These are phyloP conservation scores for Bellardia pandia DNA, from an alignment of 2,888 invertebrate species.

Conservation along the genomic window DNA sequence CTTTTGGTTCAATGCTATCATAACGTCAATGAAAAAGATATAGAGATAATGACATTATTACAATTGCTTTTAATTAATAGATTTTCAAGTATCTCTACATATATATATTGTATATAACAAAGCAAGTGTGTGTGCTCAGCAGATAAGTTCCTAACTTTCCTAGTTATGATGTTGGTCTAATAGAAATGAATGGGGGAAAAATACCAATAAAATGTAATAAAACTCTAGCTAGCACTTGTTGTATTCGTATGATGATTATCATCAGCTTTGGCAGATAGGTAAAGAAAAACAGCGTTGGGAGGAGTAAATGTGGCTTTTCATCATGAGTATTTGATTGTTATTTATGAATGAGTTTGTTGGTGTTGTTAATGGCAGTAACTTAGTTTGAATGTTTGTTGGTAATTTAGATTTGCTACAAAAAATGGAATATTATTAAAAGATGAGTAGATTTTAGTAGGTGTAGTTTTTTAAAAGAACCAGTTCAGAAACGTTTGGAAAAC, in stretches of 20 bases:
- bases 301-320: background rate
- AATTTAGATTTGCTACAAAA: too few relatives aligned
- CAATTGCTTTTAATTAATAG: constrained; percentile 7
- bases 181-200: background rate
- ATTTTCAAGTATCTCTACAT: constrained; percentile 12
- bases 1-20: background rate
- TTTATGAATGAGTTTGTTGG: too few relatives aligned
- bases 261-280: too few relatives aligned
- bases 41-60: constrained; percentile 34
- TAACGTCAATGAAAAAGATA: background rate
- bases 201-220: constrained; percentile 15
- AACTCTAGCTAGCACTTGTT: constrained; percentile 7
- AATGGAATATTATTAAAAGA: too few relatives aligned
- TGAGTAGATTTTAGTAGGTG: too few relatives aligned
- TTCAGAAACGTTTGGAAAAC: too few relatives aligned
- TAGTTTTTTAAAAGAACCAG: too few relatives aligned
- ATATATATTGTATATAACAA: background rate
- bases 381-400: too few relatives aligned
- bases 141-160: too few relatives aligned
- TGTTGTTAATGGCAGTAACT: too few relatives aligned
- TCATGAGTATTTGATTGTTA: too few relatives aligned
- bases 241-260: background rate
- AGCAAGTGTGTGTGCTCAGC: background rate
- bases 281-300: background rate
- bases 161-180: background rate